phyloP scores from a whole-genome alignment of 2,888 invertebrate genomes.

The Tachina fera region DNA sequence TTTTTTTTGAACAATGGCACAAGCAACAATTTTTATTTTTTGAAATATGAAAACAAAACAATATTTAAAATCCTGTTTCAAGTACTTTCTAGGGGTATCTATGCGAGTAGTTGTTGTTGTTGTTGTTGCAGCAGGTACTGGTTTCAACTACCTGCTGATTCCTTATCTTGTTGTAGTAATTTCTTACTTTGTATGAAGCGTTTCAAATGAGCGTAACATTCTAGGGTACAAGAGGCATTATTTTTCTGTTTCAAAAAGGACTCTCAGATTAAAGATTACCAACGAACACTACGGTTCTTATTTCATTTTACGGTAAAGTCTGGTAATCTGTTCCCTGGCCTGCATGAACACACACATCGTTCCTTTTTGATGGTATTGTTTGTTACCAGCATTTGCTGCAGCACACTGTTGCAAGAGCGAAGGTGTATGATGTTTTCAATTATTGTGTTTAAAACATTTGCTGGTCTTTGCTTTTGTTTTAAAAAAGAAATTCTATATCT shows the following conservation, averaged over 20 bases:
- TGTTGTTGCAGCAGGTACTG: conserved; percentile 55
- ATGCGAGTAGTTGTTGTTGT: not conserved
- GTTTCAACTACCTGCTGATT: conserved; percentile 65
- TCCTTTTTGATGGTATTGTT: not conserved
- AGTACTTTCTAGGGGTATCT: conserved; percentile 34
- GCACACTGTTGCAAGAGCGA: not conserved
- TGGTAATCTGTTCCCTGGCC: conserved; percentile 35
- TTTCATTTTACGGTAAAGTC: conserved; percentile 13
- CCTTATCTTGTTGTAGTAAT: conserved; percentile 47
- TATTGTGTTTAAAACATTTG: conserved; percentile 47
- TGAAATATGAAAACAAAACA: conserved; percentile 15
- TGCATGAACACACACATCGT: conserved; percentile 51
- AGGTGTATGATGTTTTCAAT: conserved; percentile 47
- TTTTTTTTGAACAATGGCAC: not conserved
- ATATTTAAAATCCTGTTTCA: conserved; percentile 33
- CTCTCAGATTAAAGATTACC: conserved; percentile 58
- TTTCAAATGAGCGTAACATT: conserved; percentile 69
- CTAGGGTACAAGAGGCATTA: not conserved
- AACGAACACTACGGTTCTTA: conserved; percentile 48
- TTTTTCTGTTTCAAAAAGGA: not conserved
- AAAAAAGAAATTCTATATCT: not conserved
- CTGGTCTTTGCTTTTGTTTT: conserved; percentile 31
- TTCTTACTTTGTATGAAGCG: conserved; percentile 47
- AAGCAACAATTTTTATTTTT: not conserved
- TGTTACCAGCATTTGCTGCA: not conserved